Percentiles rank a stretch among this genome's conserved stretches.
These are phyloP conservation scores for Actenoides lindsayi DNA, from an alignment of 2,113 vertebrate genomes.

Conservation along the genomic window DNA sequence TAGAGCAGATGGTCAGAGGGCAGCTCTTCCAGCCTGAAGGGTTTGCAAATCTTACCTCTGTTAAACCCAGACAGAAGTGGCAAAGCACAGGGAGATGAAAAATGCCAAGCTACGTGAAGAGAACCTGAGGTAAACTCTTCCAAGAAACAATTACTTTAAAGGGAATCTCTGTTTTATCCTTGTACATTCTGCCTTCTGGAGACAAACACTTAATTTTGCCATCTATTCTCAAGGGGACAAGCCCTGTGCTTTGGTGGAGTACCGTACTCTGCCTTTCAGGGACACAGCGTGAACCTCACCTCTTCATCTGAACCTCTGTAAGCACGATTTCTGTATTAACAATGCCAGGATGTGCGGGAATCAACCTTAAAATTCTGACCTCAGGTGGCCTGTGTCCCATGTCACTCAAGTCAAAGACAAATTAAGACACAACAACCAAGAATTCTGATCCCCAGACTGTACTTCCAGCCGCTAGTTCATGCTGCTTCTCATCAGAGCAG, in stretches of 20 bases:
- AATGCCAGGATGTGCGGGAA: background rate
- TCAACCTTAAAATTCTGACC: background rate
- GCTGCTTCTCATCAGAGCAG: conserved; percentile 38
- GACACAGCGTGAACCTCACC: background rate
- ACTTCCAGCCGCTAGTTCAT: background rate
- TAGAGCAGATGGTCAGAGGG: background rate
- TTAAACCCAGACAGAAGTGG: background rate
- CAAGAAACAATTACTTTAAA: background rate
- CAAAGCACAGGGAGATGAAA: background rate
- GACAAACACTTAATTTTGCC: background rate
- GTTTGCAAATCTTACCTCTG: background rate
- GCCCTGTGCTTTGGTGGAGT: background rate
- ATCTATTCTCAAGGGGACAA: background rate
- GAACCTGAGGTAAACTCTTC: background rate
- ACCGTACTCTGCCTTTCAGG: background rate
- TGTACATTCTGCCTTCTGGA: background rate
- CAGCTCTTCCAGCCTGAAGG: background rate
- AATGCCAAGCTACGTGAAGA: accelerated
- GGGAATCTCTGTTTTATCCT: background rate
- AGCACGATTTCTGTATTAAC: background rate
- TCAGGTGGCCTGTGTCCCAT: background rate
- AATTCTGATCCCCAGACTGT: background rate
- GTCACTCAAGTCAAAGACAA: background rate
- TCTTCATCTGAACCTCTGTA: accelerated
- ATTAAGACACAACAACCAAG: background rate